Evolutionary conservation across 2,797 vertebrate genomes (phyloP).

Genomic region (Typhlichthys subterraneus): DNA sequence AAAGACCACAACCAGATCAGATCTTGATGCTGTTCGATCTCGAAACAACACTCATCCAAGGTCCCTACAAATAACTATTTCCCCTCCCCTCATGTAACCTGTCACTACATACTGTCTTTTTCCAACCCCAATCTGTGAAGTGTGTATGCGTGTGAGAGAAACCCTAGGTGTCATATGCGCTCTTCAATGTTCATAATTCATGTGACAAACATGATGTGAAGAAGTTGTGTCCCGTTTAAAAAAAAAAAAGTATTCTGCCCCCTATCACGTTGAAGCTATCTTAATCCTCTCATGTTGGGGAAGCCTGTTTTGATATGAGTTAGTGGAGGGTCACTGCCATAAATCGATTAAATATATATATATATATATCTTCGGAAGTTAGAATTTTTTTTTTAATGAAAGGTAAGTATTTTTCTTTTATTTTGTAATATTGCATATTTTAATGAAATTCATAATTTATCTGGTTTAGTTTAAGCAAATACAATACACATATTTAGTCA

Average conservation of each 20-base stretch:
- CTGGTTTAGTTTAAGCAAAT: constrained; percentile 6
- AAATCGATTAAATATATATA: background rate
- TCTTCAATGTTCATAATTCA: constrained; percentile 42
- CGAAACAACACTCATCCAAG: constrained; percentile 60
- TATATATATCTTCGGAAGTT: constrained; percentile 4
- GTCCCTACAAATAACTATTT: constrained; percentile 55
- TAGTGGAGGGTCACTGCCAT: constrained; percentile 1
- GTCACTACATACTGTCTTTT: constrained; percentile 48
- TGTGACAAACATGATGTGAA: constrained; percentile 46
- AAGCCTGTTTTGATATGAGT: constrained; percentile 8
- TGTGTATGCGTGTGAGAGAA: constrained; percentile 62
- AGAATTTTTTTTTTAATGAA: constrained; percentile 56
- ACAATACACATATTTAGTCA: constrained; percentile 4
- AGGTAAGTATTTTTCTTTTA: constrained; percentile 80
- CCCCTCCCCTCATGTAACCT: constrained; percentile 38
- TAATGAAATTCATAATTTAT: constrained; percentile 31
- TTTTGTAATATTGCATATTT: constrained; percentile 56
- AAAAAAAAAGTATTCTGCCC: constrained; percentile 4
- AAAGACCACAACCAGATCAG: constrained; percentile 74
- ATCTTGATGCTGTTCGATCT: constrained; percentile 77
- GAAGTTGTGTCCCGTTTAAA: constrained; percentile 40
- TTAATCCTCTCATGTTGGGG: constrained; percentile 27
- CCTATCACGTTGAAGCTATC: constrained; percentile 22
- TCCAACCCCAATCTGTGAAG: constrained; percentile 42
- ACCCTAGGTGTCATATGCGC: constrained; percentile 52